Evolutionary conservation across 2,888 invertebrate species (phyloP).

Genomic region (Spodoptera exigua): DNA sequence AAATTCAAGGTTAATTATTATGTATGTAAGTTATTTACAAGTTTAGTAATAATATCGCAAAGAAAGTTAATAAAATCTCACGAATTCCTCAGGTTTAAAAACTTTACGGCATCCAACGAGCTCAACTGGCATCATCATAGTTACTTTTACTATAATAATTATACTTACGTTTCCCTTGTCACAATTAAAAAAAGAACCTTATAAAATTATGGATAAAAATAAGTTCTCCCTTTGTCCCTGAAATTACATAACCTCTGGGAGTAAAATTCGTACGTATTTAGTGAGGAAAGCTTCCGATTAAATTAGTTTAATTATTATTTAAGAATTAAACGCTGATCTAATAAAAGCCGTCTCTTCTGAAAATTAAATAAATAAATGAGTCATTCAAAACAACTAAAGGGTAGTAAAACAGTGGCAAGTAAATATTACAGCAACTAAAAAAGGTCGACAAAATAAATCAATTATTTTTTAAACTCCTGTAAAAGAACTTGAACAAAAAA

Average conservation of each 20-base stretch:
- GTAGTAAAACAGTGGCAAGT: no score
- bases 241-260: constrained; percentile 10
- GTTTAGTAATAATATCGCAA: constrained; percentile 33
- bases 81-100: constrained; percentile 31
- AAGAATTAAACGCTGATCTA: no score
- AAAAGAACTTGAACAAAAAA: no score
- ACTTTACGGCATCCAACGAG: constrained; percentile 25
- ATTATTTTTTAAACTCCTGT: no score
- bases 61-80: constrained; percentile 36
- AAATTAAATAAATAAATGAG: no score
- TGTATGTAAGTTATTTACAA: constrained; percentile 13
- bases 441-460: no score
- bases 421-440: no score
- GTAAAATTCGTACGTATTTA: no score
- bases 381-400: no score
- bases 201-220: constrained; percentile 33
- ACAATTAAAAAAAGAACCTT: constrained; percentile 16
- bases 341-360: no score
- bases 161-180: constrained; percentile 35
- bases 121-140: constrained; percentile 22
- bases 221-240: constrained; percentile 22
- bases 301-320: no score
- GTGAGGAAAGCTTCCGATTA: background rate
- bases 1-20: constrained; percentile 28
- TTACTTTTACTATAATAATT: constrained; percentile 47